These are phyloP conservation scores for Discoglossus pictus DNA, from an alignment of 2,797 vertebrate species.

Conservation along the genomic window DNA sequence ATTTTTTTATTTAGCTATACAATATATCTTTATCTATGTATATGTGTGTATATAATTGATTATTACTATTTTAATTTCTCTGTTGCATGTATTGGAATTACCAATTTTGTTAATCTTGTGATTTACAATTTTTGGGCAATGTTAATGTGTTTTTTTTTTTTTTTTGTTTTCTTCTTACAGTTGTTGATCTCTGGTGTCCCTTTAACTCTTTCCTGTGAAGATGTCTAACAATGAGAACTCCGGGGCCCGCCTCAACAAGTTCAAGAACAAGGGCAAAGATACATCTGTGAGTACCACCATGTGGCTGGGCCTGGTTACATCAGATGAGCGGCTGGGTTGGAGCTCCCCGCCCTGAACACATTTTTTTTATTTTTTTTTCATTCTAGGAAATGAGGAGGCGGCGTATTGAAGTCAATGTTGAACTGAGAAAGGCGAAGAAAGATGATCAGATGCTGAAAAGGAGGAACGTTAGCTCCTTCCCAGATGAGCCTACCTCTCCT, in stretches of 20 bases:
- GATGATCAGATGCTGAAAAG: constrained; percentile 96
- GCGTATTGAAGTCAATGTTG: constrained; percentile 92
- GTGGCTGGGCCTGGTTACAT: neutral
- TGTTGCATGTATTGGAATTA: too few relatives aligned
- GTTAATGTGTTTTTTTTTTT: too few relatives aligned
- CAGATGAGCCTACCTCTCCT: constrained; percentile 89
- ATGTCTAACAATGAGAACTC: constrained; percentile 84
- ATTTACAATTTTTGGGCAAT: too few relatives aligned
- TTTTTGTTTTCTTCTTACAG: too few relatives aligned
- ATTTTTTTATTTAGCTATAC: too few relatives aligned
- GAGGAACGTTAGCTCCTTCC: constrained; percentile 86
- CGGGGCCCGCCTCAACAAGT: constrained; percentile 82
- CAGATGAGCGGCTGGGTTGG: neutral
- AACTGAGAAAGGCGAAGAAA: constrained; percentile 95
- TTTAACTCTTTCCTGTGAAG: constrained; percentile 49
- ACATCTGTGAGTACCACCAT: constrained; percentile 75
- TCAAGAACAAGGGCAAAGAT: constrained; percentile 98
- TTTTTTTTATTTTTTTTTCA: too few relatives aligned
- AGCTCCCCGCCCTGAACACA: too few relatives aligned
- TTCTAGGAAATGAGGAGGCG: constrained; percentile 88
- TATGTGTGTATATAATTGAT: too few relatives aligned
- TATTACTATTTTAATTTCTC: too few relatives aligned
- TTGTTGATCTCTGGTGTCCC: too few relatives aligned
- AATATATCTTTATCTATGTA: too few relatives aligned
- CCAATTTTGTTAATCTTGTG: too few relatives aligned